Conservation (phyloP, 2,797 vertebrate genomes). For the Dendrocincla fuliginosa region DNA sequence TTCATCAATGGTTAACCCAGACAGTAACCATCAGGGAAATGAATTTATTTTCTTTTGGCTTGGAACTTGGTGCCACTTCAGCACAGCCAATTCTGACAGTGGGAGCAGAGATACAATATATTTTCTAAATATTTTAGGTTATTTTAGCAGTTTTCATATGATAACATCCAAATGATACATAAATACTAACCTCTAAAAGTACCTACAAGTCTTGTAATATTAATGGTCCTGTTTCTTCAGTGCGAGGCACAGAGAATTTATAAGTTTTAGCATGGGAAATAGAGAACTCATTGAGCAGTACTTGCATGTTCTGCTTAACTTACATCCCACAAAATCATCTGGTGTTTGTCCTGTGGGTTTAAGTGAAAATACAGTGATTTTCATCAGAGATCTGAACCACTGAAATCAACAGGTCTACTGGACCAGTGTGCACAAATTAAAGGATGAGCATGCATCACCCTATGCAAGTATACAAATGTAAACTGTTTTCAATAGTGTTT, state of each 20-base stretch:
- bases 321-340: not conserved
- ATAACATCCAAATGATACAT: not conserved
- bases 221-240: not conserved
- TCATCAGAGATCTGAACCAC: not conserved
- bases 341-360: not conserved
- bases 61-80: not conserved
- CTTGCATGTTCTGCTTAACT: not conserved
- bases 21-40: not conserved
- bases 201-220: not conserved
- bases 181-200: not conserved
- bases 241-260: not conserved
- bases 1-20: not conserved
- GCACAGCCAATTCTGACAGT: not conserved
- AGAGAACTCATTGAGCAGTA: not conserved
- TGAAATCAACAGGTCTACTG: not conserved
- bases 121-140: not conserved
- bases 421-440: not conserved
- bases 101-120: fast-evolving
- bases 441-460: not conserved
- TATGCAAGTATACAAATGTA: not conserved
- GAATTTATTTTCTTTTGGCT: not conserved
- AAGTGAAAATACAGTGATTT: not conserved
- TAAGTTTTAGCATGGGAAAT: not conserved
- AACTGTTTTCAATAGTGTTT: not conserved
- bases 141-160: not conserved